phyloP scores from a whole-genome alignment of 2,797 vertebrate genomes.

The Anniella stebbinsi region DNA sequence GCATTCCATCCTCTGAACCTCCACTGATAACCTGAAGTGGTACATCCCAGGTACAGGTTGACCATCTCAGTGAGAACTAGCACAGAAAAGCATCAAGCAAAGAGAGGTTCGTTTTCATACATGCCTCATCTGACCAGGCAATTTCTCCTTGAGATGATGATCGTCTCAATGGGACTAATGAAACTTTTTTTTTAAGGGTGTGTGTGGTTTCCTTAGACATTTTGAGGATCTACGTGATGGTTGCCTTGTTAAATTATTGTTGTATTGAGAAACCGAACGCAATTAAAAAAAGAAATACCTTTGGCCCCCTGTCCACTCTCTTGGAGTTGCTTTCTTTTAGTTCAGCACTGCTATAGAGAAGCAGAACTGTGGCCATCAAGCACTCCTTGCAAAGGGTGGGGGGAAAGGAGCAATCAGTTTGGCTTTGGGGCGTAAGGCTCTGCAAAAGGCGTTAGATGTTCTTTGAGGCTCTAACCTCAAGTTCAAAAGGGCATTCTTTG shows the following conservation, averaged over 20 bases:
- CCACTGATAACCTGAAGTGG: not conserved
- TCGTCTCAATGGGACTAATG: conserved; percentile 20
- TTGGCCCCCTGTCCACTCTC: not conserved
- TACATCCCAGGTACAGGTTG: not conserved
- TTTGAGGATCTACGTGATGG: not conserved
- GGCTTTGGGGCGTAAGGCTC: not conserved
- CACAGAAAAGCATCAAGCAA: not conserved
- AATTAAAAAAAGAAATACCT: conserved; percentile 14
- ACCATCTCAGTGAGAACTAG: not conserved
- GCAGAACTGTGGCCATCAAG: not conserved
- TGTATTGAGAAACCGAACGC: conserved; percentile 12
- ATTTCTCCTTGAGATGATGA: not conserved
- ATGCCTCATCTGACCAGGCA: not conserved
- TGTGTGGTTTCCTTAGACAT: conserved; percentile 35
- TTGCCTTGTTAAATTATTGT: conserved; percentile 40
- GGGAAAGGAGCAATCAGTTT: not conserved
- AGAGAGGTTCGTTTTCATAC: too few species aligned
- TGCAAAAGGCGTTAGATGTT: not conserved
- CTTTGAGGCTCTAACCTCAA: not conserved
- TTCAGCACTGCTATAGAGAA: conserved; percentile 35
- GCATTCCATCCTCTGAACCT: not conserved
- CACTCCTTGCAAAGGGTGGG: not conserved
- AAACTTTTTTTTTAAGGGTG: not conserved
- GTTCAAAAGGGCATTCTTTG: not conserved
- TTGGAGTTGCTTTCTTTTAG: conserved; percentile 20